Base-by-base conservation (phyloP, 2,888 invertebrate genomes). In the Andrena dorsata region DNA sequence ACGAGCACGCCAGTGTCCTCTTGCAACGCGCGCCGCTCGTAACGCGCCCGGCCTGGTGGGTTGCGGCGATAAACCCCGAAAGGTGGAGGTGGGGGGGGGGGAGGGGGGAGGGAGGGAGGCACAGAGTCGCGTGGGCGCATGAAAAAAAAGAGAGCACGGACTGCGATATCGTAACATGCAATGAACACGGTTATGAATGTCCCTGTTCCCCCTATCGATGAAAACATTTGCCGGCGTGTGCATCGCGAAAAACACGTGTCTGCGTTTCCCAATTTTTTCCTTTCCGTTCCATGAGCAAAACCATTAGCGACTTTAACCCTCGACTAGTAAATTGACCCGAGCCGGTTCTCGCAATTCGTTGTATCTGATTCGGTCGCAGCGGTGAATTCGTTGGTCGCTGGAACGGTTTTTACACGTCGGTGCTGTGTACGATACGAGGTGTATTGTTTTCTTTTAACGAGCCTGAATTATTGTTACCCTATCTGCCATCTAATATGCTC, bases 1-100 rank as follows among this genome's bases (percentile, higher is more conserved):
- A 84, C 80, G 73, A 69, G 76, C 82, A 86, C 85, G 85, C 80
- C 51, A 65, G 76, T 85, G 66, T 77, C 70, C 64, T 75, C 70
- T 47, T 32, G 60, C 51, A 13, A 72, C 58, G 53, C 66, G 70
- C 35, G 32, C 26, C 20, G 32, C 64, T 61, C 56, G 49, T 56
- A 75, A 74, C 76, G 26, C 32, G 64, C 32, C 35, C 70, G 63
- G 73, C 70, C 73, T 30, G 26, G 61, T 58, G 66, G 32, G 64
- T 49, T 49, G 30, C 28, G 65, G 65, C 75, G 77, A 87, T 88
- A 83, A 81, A 51, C 13, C 28, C 51, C 53, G 60, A 81, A 76
- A 80, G 60, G n/a, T n/a, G n/a, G n/a, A n/a, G n/a, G n/a, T n/a
- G n/a, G n/a, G n/a, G n/a, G n/a, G n/a, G 70, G 53, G 6, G 32